Evolutionary conservation across 2,113 vertebrate species (phyloP).

Genomic region (Grammomys dolichurus): DNA sequence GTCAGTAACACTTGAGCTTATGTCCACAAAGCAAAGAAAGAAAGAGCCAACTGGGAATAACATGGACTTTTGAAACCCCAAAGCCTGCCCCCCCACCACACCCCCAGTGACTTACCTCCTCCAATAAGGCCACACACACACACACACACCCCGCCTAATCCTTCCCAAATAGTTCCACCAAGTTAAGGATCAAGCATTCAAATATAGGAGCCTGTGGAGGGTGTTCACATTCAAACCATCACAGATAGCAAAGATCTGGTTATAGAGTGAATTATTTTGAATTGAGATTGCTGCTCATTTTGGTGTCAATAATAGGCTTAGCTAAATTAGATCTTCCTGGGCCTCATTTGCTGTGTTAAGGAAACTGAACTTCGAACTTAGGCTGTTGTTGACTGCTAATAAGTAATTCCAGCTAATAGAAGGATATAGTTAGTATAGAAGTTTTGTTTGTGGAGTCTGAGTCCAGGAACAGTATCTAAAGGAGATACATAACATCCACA

Average conservation of each 20-base stretch:
- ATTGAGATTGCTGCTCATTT: conserved; percentile 23
- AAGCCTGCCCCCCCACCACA: neutral
- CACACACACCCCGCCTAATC: neutral
- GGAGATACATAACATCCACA: neutral
- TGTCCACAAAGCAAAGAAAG: neutral
- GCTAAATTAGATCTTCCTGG: conserved; percentile 49
- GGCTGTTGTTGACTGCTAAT: neutral
- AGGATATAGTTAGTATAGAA: neutral
- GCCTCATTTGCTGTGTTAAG: neutral
- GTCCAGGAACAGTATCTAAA: neutral
- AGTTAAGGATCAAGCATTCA: neutral
- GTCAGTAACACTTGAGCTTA: neutral
- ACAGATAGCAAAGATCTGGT: conserved; percentile 9
- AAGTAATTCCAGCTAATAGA: conserved; percentile 45
- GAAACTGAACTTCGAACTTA: conserved; percentile 11
- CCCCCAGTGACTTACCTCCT: neutral
- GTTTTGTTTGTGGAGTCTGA: conserved; percentile 20
- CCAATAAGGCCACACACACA: neutral
- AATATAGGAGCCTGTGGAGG: neutral
- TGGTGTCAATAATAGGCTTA: conserved; percentile 17
- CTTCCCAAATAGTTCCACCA: neutral
- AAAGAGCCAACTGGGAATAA: neutral
- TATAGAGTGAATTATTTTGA: conserved; percentile 37
- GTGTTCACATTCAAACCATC: neutral
- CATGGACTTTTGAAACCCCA: neutral